A percentile compares a stretch with the other conserved stretches of the same genome.
phyloP scores from a whole-genome alignment of 1,140 invertebrate genomes.

The Zaprionus ornatus region DNA sequence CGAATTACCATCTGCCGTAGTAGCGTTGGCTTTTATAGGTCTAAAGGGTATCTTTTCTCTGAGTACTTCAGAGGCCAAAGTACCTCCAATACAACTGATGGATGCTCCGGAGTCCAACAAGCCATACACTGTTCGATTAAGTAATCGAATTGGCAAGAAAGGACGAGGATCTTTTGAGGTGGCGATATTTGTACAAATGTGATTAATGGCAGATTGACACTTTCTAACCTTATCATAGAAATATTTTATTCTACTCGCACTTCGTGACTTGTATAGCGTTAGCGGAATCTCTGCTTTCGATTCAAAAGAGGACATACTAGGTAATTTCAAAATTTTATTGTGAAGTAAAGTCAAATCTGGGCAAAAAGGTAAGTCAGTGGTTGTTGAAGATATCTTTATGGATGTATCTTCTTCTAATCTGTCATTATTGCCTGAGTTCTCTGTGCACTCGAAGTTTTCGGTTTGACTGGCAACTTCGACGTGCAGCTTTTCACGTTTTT shows the following conservation, averaged over 20 bases:
- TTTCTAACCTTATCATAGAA: too few relatives aligned
- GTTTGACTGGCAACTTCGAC: background rate
- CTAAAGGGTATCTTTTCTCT: background rate
- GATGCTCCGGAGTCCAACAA: background rate
- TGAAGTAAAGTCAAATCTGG: too few relatives aligned
- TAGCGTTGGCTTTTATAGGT: background rate
- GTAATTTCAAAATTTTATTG: too few relatives aligned
- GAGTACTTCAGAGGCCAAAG: background rate
- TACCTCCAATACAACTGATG: background rate
- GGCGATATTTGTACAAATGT: too few relatives aligned
- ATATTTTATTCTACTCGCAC: too few relatives aligned
- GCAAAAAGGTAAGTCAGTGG: background rate
- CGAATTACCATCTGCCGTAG: background rate
- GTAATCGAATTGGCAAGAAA: background rate
- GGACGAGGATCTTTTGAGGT: too few relatives aligned
- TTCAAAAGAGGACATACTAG: too few relatives aligned
- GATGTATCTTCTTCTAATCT: background rate
- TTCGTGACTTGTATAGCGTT: too few relatives aligned
- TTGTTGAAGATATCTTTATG: background rate
- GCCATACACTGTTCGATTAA: background rate
- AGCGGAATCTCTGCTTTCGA: too few relatives aligned
- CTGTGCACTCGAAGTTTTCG: background rate
- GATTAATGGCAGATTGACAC: too few relatives aligned
- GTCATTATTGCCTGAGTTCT: background rate
- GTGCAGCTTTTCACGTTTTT: background rate